Base-by-base conservation (phyloP, 2,113 vertebrate species). In the Onychostoma macrolepis region DNA sequence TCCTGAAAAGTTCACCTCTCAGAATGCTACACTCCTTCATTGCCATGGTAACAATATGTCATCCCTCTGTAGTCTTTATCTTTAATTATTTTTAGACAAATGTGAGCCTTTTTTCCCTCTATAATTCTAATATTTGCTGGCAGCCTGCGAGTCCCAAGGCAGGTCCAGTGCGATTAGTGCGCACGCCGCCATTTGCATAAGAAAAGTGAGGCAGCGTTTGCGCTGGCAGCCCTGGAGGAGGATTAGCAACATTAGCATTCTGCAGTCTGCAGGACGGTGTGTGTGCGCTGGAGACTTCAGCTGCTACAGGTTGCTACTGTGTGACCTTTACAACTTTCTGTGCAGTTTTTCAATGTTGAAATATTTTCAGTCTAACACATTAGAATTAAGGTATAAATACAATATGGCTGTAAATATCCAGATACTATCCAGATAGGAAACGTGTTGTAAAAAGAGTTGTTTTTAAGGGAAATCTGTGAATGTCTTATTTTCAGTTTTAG, bases 11-110 rank as follows among this genome's bases (percentile, higher is more conserved):
- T 80, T 86, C 43, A 85, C 75, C 80, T 43, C 26, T 84, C 81
- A 36, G 56, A 5, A 30, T 53, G 72, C 71, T 17, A 63, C 28
- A 69, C 58, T 74, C 33, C 74, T 74, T 83, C 48, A 75, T 89
- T 72, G 33, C 89, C 87, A 92, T 90, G 84, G 90, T 33, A 87
- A 91, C 91, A 45, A 78, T 58, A 61, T 75, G 86, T 75, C 71
- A 85, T 83, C 50, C 72, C 61, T 56, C 67, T 56, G 17, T 69
- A 45, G 91, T 86, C 90, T 91, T 85, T 93, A 90, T 91, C 85
- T 94, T 94, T 95, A 93, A 96, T 96, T 94, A 95, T 92, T 93
- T 84, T 94, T 93, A 88, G 91, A 80, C 80, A 89, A 89, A 93
- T 93, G 93, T 90, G 91, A 92, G 91, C 91, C 86, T 81, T 33